Percentiles rank a stretch among this genome's conserved stretches.
phyloP scores from a whole-genome alignment of 2,113 vertebrate genomes.

The Typhlomys cinereus region DNA sequence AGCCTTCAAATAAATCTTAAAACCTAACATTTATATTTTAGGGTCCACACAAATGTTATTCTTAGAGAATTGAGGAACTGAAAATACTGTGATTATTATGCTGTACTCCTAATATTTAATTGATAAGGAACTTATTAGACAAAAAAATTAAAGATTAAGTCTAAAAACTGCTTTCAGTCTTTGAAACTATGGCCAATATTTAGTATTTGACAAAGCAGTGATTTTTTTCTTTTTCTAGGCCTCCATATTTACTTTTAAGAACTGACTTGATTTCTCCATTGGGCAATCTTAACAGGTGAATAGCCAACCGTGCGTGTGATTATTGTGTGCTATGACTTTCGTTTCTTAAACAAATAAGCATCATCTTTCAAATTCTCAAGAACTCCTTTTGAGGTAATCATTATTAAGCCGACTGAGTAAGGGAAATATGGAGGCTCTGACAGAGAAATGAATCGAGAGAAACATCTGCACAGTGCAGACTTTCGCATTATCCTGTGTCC shows the following conservation, averaged over 20 bases:
- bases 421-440: not conserved
- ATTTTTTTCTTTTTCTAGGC: not conserved
- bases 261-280: not conserved
- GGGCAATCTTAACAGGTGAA: not conserved
- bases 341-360: slow-evolving; percentile 15
- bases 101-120: slow-evolving; percentile 18
- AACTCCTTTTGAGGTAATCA: not conserved
- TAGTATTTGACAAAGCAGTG: not conserved
- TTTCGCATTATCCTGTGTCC: not conserved
- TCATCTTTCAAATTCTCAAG: not conserved
- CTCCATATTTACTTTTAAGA: not conserved
- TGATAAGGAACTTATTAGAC: not conserved
- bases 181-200: not conserved
- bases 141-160: too few species aligned
- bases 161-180: not conserved
- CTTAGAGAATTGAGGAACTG: not conserved
- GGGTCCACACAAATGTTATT: not conserved
- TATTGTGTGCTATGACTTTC: not conserved
- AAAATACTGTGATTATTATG: not conserved
- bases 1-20: not conserved
- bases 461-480: not conserved
- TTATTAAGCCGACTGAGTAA: not conserved
- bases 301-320: not conserved
- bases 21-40: not conserved
- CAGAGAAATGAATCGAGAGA: slow-evolving; percentile 5